Evolutionary conservation across 2,888 invertebrate genomes (phyloP), one percentile per base, ranked within the genome.

Genomic region (Drosophila falleni): DNA sequence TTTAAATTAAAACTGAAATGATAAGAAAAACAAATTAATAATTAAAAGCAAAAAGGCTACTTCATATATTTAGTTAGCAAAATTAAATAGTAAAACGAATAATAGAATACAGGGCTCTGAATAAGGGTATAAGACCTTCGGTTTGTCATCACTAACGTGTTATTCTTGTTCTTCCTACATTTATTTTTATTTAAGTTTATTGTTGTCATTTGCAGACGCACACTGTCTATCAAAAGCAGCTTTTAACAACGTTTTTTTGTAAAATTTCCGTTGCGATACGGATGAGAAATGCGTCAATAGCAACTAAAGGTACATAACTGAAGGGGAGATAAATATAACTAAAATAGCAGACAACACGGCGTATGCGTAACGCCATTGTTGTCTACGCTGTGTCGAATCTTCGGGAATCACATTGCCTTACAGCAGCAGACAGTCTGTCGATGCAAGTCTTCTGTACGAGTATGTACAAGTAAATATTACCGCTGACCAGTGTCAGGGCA

Each of bases 331-430:
- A 23, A 3, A 19, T 10, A 39, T 16, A 46, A 23, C n/a, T n/a
- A 37, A 37, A 37, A 37, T 37, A 16, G 15, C 44, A 35, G 26
- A 54, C 53, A 54, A 39, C 60, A 51, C 37, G 71, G 62, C 65
- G 65, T 81, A 80, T 67, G 80, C 65, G 71, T 80, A 71, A 86
- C 78, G 35, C 10, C 16, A 10, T 50, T 51, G 23, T 19, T 47
- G 55, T 13, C 62, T 33, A 58, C 6, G 23, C 13, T 26, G 9
- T 31, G 29, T 11, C 29, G 26, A 31, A 42, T 26, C 41, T 50
- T 41, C 33, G 47, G 50, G 50, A 19, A 39, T 53, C 16, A 51
- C 15, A 35, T 31, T 50, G 33, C n/a, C 39, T 68, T 65, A 56
- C 53, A 58, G 19, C 62, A 47, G 55, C 29, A 53, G 29, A 59